These are phyloP conservation scores for Drepana falcataria DNA, from an alignment of 2,888 invertebrate species.

Conservation along the genomic window DNA sequence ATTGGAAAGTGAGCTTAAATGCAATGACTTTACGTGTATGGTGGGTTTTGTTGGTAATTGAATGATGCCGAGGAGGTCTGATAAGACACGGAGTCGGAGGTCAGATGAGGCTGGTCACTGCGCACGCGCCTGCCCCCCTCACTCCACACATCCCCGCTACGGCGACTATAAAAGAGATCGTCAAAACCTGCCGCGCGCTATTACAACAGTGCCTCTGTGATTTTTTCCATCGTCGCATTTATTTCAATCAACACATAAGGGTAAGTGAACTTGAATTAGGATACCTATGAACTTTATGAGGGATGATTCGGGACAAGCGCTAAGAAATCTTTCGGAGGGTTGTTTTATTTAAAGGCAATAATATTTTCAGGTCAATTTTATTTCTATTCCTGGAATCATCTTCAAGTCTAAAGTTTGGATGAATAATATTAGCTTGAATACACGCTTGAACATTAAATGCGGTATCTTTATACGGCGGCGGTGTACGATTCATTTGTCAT, in stretches of 20 bases:
- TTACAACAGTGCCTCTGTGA: conserved; percentile 76
- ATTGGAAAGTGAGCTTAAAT: neutral
- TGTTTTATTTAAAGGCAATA: too few relatives aligned
- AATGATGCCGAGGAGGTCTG: neutral
- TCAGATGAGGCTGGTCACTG: conserved; percentile 31
- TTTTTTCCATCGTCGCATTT: conserved; percentile 70
- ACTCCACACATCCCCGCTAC: conserved; percentile 71
- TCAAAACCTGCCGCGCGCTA: conserved; percentile 73
- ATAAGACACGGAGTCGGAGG: conserved; percentile 20
- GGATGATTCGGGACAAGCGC: conserved; percentile 40
- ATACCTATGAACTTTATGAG: conserved; percentile 16
- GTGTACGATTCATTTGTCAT: conserved; percentile 9
- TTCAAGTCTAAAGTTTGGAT: neutral
- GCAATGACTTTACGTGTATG: neutral
- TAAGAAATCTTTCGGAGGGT: neutral
- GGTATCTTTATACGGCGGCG: too few relatives aligned
- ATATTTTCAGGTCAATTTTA: neutral
- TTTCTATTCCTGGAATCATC: neutral
- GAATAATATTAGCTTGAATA: too few relatives aligned
- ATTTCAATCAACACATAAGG: conserved; percentile 57
- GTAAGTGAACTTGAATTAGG: conserved; percentile 60
- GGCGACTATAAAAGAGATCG: conserved; percentile 67
- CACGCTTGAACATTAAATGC: too few relatives aligned
- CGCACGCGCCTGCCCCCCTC: conserved; percentile 37
- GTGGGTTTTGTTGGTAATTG: conserved; percentile 1